Conservation (phyloP, 1,140 invertebrate genomes). For the Charaxes varanes region DNA sequence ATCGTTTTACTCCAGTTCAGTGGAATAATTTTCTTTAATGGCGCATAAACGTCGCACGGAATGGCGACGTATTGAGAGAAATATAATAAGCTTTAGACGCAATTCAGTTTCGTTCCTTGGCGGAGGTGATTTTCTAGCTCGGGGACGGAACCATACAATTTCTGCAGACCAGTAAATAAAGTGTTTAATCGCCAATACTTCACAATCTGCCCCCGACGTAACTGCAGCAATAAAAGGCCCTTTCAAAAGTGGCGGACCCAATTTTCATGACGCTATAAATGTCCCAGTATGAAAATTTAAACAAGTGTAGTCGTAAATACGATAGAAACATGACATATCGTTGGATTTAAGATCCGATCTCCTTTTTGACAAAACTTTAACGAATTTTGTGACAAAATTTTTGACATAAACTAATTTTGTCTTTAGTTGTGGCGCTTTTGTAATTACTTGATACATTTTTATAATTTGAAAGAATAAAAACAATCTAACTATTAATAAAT, state of each 20-base stretch:
- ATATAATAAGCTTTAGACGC: constrained; percentile 40
- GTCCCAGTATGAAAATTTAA: constrained; percentile 25
- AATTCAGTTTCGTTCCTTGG: constrained; percentile 39
- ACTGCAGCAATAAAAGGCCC: constrained; percentile 30
- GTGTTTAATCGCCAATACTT: constrained; percentile 39
- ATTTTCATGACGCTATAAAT: constrained; percentile 21
- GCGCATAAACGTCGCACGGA: constrained; percentile 33
- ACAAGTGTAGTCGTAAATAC: constrained; percentile 25
- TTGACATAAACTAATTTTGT: too few species aligned
- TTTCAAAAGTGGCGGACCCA: constrained; percentile 25
- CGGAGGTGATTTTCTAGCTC: constrained; percentile 27
- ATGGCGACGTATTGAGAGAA: constrained; percentile 36
- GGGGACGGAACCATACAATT: constrained; percentile 24
- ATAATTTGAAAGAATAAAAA: too few species aligned
- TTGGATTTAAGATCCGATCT: too few species aligned
- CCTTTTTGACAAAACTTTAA: too few species aligned
- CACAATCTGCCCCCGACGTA: constrained; percentile 33
- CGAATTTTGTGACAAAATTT: too few species aligned
- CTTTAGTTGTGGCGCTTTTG: too few species aligned
- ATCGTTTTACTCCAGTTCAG: constrained; percentile 26
- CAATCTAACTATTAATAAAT: too few species aligned
- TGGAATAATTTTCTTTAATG: constrained; percentile 33
- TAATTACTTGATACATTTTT: too few species aligned
- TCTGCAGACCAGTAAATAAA: constrained; percentile 32
- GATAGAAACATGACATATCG: constrained; percentile 9